phyloP scores from a whole-genome alignment of 2,888 invertebrate species.

The Congeria kusceri region DNA sequence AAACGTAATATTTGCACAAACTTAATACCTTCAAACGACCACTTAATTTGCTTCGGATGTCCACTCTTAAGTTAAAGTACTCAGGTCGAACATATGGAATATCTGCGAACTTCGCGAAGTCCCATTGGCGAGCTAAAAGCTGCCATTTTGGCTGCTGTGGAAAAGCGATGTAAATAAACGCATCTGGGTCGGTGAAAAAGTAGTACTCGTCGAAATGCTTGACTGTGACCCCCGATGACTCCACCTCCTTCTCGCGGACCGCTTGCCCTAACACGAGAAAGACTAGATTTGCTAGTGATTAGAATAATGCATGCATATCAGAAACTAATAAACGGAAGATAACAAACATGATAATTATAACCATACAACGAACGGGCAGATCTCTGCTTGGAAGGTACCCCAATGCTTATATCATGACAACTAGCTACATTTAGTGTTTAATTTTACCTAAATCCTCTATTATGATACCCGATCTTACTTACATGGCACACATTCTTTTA shows the following conservation, averaged over 20 bases:
- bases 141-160: conserved; percentile 48
- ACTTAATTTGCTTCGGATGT: conserved; percentile 39
- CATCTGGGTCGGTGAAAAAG: conserved; percentile 57
- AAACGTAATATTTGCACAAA: too few relatives aligned
- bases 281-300: too few relatives aligned
- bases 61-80: conserved; percentile 42
- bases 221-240: conserved; percentile 29
- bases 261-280: conserved; percentile 47
- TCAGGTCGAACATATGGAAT: conserved; percentile 40
- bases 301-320: too few relatives aligned
- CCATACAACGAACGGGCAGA: too few relatives aligned
- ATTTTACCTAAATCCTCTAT: too few relatives aligned
- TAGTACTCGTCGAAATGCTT: conserved; percentile 51
- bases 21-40: conserved; percentile 17
- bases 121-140: conserved; percentile 48
- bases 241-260: conserved; percentile 44
- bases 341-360: too few relatives aligned
- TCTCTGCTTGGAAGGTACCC: too few relatives aligned
- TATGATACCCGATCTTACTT: too few relatives aligned
- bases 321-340: too few relatives aligned
- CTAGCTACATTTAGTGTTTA: too few relatives aligned
- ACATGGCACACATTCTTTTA: too few relatives aligned
- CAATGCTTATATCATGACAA: too few relatives aligned
- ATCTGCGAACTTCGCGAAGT: conserved; percentile 45
- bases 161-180: conserved; percentile 41